Conservation (phyloP, 2,888 invertebrate genomes). For the Pachymerium ferrugineum region DNA sequence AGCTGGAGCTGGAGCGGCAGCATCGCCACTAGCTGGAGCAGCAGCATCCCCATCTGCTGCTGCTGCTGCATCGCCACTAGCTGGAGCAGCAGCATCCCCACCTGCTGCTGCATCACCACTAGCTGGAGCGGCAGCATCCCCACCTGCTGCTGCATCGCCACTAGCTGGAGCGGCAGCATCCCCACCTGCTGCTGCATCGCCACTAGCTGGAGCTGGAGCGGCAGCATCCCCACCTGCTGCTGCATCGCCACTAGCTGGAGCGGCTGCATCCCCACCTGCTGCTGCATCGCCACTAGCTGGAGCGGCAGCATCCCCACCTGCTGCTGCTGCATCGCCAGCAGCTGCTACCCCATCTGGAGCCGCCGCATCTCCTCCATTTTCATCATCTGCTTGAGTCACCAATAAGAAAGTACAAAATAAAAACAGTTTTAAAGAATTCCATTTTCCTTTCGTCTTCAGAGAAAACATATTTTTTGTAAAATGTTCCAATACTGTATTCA, state of each 20-base stretch:
- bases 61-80: not conserved
- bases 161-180: not conserved
- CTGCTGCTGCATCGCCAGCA: slow-evolving; percentile 15
- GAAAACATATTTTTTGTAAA: too few relatives aligned
- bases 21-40: slow-evolving; percentile 22
- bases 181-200: too few relatives aligned
- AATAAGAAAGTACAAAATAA: too few relatives aligned
- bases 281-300: slow-evolving; percentile 31
- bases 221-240: slow-evolving; percentile 25
- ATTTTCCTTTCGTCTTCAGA: too few relatives aligned
- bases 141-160: slow-evolving; percentile 21
- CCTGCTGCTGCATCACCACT: slow-evolving; percentile 29
- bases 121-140: slow-evolving; percentile 29
- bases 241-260: not conserved
- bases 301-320: slow-evolving; percentile 18
- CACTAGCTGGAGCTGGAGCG: too few relatives aligned
- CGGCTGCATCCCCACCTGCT: slow-evolving; percentile 22
- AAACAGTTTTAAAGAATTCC: too few relatives aligned
- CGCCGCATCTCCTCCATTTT: slow-evolving; percentile 23
- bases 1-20: slow-evolving; percentile 28
- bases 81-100: slow-evolving; percentile 25
- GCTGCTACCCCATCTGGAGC: slow-evolving; percentile 16
- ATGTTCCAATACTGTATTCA: too few relatives aligned
- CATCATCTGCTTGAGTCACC: slow-evolving; percentile 18
- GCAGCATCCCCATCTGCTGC: slow-evolving; percentile 20